phyloP scores from a whole-genome alignment of 2,888 invertebrate species.

The Protophormia terraenovae region DNA sequence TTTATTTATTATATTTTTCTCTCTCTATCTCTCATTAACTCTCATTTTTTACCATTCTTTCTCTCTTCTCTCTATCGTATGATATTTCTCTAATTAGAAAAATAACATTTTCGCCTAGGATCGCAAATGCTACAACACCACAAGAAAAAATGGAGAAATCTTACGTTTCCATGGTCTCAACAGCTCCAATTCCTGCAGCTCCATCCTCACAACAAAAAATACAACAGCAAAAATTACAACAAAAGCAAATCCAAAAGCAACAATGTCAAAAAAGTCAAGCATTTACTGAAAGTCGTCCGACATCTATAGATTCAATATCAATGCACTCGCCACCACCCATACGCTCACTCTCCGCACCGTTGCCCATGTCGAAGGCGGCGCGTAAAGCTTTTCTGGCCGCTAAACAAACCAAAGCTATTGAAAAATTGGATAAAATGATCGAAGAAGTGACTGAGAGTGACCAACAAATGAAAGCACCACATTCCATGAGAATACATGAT shows the following conservation, averaged over 20 bases:
- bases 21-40: neutral
- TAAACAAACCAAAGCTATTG: conserved; percentile 80
- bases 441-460: conserved; percentile 80
- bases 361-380: conserved; percentile 77
- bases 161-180: conserved; percentile 1
- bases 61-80: neutral
- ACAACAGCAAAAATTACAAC: conserved; percentile 6
- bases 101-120: conserved; percentile 77
- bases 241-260: neutral
- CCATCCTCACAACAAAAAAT: conserved; percentile 35
- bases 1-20: neutral
- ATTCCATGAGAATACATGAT: conserved; percentile 72
- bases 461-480: conserved; percentile 75
- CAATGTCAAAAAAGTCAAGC: conserved; percentile 66
- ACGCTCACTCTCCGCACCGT: conserved; percentile 74
- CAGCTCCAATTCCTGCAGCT: neutral
- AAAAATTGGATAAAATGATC: conserved; percentile 81
- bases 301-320: conserved; percentile 74
- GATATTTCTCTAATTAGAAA: conserved; percentile 73
- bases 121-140: conserved; percentile 59
- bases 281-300: conserved; percentile 70
- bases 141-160: conserved; percentile 19
- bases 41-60: neutral
- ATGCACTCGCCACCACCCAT: conserved; percentile 74
- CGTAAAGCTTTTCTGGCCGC: conserved; percentile 79